Conservation (phyloP, 2,797 vertebrate species). For the Leptatherina wallacei region DNA sequence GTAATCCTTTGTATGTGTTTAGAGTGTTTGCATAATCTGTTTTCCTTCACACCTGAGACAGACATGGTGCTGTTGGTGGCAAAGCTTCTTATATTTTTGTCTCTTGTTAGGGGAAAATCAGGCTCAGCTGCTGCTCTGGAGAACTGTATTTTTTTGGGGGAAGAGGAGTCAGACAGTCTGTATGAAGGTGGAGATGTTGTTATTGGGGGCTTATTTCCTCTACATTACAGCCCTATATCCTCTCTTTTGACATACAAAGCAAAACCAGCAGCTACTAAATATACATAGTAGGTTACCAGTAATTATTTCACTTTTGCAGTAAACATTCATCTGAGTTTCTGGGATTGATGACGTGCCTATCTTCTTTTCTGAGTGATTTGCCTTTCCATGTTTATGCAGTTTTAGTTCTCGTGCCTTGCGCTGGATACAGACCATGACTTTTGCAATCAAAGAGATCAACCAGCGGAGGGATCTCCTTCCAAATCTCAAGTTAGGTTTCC, state of each 20-base stretch:
- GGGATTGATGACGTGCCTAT: neutral
- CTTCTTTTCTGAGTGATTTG: neutral
- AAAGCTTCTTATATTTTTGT: conserved; percentile 36
- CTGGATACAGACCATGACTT: conserved; percentile 81
- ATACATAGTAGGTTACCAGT: conserved; percentile 73
- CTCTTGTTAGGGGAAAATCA: conserved; percentile 21
- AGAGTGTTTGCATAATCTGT: neutral
- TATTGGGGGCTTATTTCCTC: conserved; percentile 78
- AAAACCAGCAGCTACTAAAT: conserved; percentile 63
- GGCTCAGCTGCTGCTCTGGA: conserved; percentile 27
- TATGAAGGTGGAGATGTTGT: conserved; percentile 77
- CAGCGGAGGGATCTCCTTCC: conserved; percentile 71
- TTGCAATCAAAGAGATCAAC: conserved; percentile 80
- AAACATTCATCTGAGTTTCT: neutral
- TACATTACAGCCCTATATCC: conserved; percentile 73
- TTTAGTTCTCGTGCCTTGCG: conserved; percentile 76
- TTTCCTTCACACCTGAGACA: conserved; percentile 9
- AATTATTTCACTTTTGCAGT: no score
- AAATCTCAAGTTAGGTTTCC: conserved; percentile 73
- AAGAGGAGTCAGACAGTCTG: conserved; percentile 63
- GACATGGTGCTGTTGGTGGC: conserved; percentile 37
- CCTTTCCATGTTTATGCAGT: conserved; percentile 53
- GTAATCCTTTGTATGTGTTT: neutral
- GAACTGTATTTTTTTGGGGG: conserved; percentile 71
- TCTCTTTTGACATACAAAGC: conserved; percentile 54